Evolutionary conservation across 2,797 vertebrate species (phyloP).

Genomic region (Hybognathus amarus): DNA sequence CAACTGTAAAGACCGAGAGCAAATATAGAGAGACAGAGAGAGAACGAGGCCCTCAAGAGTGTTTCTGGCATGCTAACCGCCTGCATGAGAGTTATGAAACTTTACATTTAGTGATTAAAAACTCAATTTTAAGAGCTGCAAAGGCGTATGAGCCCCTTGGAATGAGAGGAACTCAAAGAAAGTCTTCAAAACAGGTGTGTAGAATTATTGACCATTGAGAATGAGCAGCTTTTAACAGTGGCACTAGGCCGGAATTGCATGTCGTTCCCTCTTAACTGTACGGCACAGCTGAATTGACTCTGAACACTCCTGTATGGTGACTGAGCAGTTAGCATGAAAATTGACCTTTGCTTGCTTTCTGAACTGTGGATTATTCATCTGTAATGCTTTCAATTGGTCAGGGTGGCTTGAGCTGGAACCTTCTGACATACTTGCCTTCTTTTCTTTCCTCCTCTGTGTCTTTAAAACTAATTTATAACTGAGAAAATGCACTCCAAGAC

Average conservation of each 20-base stretch:
- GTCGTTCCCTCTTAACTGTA: slow-evolving; percentile 65
- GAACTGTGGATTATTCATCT: slow-evolving; percentile 76
- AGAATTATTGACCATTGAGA: slow-evolving; percentile 44
- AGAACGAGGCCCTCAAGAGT: slow-evolving; percentile 28
- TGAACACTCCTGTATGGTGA: slow-evolving; percentile 67
- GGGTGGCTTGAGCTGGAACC: slow-evolving; percentile 64
- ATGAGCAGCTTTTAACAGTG: slow-evolving; percentile 63
- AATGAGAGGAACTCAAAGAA: slow-evolving; percentile 28
- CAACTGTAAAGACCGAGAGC: background rate
- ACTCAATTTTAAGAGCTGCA: slow-evolving; percentile 25
- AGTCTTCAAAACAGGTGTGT: slow-evolving; percentile 52
- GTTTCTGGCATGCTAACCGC: slow-evolving; percentile 23
- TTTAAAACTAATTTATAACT: slow-evolving; percentile 56
- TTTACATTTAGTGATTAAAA: slow-evolving; percentile 47
- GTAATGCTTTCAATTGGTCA: slow-evolving; percentile 71
- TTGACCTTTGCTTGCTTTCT: slow-evolving; percentile 79
- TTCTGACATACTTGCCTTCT: slow-evolving; percentile 58
- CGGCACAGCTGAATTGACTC: slow-evolving; percentile 68
- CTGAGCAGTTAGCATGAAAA: slow-evolving; percentile 76
- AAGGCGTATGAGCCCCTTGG: slow-evolving; percentile 11
- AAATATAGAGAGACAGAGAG: slow-evolving; percentile 7
- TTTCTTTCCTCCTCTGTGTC: slow-evolving; percentile 38
- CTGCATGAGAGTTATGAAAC: slow-evolving; percentile 39
- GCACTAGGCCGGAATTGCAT: slow-evolving; percentile 54
- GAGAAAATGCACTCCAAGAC: slow-evolving; percentile 43